Evolutionary conservation across 2,797 vertebrate genomes (phyloP), one percentile per base, ranked within the genome.

Genomic region (Sebastes glaucus): DNA sequence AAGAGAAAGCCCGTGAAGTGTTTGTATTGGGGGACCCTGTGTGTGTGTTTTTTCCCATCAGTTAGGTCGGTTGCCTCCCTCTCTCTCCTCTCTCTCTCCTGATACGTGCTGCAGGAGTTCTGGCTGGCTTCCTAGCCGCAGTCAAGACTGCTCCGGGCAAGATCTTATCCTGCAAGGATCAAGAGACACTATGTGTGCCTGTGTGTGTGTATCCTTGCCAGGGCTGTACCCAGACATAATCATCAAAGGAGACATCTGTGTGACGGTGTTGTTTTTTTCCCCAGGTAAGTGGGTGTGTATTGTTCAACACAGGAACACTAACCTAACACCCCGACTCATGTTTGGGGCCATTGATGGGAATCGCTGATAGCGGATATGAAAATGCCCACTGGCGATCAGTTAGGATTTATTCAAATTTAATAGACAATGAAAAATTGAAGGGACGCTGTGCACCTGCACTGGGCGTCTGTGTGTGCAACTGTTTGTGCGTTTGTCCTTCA

Each of bases 131-230:
- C 92, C 94, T 90, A 91, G 92, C 88, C 33, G 80, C 90, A 94
- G 90, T 89, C 91, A 94, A 94, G 94, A 95, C 86, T 79, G 94
- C 94, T 93, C 85, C 88, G 89, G 94, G 94, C 93, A 64, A 93
- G 91, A 94, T 95, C 93, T 95, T 95, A 95, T 94, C 93, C 94
- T 90, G 91, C 91, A 93, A 93, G 92, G 93, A 96, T 95, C 94
- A 94, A 92, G 93, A 93, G 92, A 87, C 91, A 81, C 90, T 81
- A 55, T 93, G 90, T 91, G 92, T 79, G 92, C 84, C 87, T 89
- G 83, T 57, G 92, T 92, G 92, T 89, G 90, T 94, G 92, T 93
- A 60, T 91, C 75, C 59, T 70, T 92, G 93, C 93, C 93, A 93
- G 89, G 85, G 68, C 89, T 49, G 83, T 88, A 89, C 91, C 81